A percentile compares a stretch with the other conserved stretches of the same genome.
Evolutionary conservation across 2,888 invertebrate genomes (phyloP).

Genomic region (Apotomis turbidana): DNA sequence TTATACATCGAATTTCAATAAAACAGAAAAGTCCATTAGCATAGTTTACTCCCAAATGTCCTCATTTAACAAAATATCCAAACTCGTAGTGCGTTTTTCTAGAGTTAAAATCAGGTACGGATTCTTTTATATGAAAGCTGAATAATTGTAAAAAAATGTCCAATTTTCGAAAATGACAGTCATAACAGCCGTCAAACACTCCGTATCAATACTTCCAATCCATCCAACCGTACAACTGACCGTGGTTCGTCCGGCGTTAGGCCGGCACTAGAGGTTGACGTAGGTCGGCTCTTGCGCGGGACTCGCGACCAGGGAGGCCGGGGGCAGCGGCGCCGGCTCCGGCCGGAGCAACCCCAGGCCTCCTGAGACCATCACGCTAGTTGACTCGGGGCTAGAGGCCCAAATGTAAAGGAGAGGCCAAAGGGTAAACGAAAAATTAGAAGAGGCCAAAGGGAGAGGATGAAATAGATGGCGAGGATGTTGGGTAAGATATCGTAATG

Average conservation of each 20-base stretch:
- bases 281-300: slow-evolving; percentile 95
- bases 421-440: slow-evolving; percentile 3
- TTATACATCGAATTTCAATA: too few species aligned
- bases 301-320: slow-evolving; percentile 78
- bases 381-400: slow-evolving; percentile 79
- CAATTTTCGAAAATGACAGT: neutral
- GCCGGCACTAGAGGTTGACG: slow-evolving; percentile 94
- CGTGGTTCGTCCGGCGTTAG: slow-evolving; percentile 73
- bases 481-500: too few species aligned
- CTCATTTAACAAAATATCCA: too few species aligned
- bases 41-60: too few species aligned
- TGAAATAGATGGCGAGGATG: too few species aligned
- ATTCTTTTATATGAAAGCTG: neutral
- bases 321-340: slow-evolving; percentile 81
- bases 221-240: slow-evolving; percentile 59
- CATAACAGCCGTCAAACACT: neutral
- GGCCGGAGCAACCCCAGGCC: slow-evolving; percentile 79
- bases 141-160: neutral
- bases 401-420: slow-evolving; percentile 29
- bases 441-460: neutral
- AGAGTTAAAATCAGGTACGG: too few species aligned
- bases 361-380: slow-evolving; percentile 83
- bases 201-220: too few species aligned
- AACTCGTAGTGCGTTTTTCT: too few species aligned
- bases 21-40: too few species aligned